These are phyloP conservation scores for Allobates femoralis DNA, from an alignment of 2,797 vertebrate genomes.

Conservation along the genomic window DNA sequence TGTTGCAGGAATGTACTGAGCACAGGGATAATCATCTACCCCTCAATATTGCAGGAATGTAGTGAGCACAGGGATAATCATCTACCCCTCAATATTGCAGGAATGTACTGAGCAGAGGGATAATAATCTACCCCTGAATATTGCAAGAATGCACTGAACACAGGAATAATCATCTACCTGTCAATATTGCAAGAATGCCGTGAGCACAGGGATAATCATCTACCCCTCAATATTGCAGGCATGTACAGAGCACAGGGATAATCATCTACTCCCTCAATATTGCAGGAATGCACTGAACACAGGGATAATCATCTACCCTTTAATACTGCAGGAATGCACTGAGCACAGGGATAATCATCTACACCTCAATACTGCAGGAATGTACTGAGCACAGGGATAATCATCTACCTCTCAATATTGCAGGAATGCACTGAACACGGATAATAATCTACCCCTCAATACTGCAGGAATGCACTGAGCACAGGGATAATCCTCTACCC, in stretches of 20 bases:
- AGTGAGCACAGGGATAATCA: slow-evolving; percentile 67
- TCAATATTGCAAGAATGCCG: slow-evolving; percentile 81
- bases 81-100: slow-evolving; percentile 68
- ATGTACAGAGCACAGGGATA: slow-evolving; percentile 79
- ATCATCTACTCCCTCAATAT: not conserved
- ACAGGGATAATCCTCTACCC: not conserved
- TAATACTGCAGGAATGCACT: slow-evolving; percentile 79
- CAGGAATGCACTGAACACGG: slow-evolving; percentile 88
- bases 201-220: too few species aligned
- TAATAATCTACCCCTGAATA: not conserved
- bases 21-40: not conserved
- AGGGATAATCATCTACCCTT: not conserved
- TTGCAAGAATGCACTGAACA: slow-evolving; percentile 84
- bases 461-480: slow-evolving; percentile 83
- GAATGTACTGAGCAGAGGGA: slow-evolving; percentile 84
- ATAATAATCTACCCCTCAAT: not conserved
- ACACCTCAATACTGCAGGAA: slow-evolving; percentile 73
- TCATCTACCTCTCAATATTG: not conserved
- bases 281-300: slow-evolving; percentile 85
- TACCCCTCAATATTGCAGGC: slow-evolving; percentile 73
- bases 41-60: slow-evolving; percentile 79
- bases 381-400: slow-evolving; percentile 79
- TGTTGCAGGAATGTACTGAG: slow-evolving; percentile 83
- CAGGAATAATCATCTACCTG: not conserved
- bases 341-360: slow-evolving; percentile 68